Conservation (phyloP, 2,113 vertebrate species). For the Cyanoliseus patagonus region DNA sequence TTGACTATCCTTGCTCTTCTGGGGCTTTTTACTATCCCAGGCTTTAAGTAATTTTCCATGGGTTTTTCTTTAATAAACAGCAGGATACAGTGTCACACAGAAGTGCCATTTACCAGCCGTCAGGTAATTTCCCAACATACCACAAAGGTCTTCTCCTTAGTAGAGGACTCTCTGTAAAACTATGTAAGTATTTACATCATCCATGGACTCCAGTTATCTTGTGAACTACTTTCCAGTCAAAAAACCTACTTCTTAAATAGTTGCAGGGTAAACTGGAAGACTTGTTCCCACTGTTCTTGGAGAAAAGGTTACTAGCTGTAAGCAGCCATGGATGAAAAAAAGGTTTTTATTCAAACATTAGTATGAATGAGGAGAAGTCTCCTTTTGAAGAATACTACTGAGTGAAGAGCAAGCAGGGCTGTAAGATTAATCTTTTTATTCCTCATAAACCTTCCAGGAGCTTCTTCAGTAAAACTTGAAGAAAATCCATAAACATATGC, state of each 20-base stretch:
- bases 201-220: neutral
- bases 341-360: neutral
- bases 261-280: neutral
- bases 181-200: rapidly evolving
- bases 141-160: neutral
- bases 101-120: neutral
- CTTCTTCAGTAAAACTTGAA: neutral
- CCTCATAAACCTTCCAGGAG: neutral
- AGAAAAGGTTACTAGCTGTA: neutral
- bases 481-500: neutral
- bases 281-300: neutral
- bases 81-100: neutral
- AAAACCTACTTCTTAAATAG: neutral
- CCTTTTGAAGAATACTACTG: neutral
- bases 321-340: neutral
- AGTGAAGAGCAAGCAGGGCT: neutral
- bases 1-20: neutral
- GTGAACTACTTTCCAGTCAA: neutral
- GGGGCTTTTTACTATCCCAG: neutral
- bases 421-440: neutral
- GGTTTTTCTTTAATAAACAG: neutral
- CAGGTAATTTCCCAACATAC: neutral
- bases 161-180: neutral
- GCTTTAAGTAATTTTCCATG: neutral
- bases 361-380: neutral